Evolutionary conservation across 2,888 invertebrate species (phyloP).

Genomic region (Timema cristinae): DNA sequence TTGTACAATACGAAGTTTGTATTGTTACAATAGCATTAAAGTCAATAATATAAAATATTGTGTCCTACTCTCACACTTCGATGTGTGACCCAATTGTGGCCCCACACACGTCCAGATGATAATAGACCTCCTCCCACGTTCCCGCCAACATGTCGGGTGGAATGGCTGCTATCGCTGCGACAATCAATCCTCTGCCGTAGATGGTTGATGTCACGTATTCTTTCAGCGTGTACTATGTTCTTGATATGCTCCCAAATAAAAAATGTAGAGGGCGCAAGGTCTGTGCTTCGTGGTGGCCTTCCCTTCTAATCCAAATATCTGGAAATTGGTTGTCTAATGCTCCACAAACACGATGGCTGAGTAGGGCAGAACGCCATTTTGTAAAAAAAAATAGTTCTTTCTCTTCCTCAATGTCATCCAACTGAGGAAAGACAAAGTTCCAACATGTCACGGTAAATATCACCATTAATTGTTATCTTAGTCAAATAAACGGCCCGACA

Average conservation of each 20-base stretch:
- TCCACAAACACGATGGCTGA: too few relatives aligned
- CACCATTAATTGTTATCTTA: too few relatives aligned
- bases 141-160: background rate
- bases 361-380: too few relatives aligned
- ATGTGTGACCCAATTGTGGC: conserved; percentile 10
- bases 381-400: too few relatives aligned
- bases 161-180: background rate
- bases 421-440: too few relatives aligned
- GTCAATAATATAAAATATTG: background rate
- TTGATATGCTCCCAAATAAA: background rate
- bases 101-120: background rate
- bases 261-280: background rate
- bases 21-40: too few relatives aligned
- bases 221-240: background rate
- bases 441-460: too few relatives aligned
- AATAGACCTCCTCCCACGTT: background rate
- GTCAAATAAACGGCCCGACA: too few relatives aligned
- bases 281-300: background rate
- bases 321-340: background rate
- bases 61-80: background rate
- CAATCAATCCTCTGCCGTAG: background rate
- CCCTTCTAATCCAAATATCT: background rate
- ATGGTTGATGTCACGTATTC: background rate
- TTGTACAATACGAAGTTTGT: too few relatives aligned
- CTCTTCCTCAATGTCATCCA: too few relatives aligned